These are phyloP conservation scores for Cenopis cana DNA, from an alignment of 2,888 invertebrate species.

Conservation along the genomic window DNA sequence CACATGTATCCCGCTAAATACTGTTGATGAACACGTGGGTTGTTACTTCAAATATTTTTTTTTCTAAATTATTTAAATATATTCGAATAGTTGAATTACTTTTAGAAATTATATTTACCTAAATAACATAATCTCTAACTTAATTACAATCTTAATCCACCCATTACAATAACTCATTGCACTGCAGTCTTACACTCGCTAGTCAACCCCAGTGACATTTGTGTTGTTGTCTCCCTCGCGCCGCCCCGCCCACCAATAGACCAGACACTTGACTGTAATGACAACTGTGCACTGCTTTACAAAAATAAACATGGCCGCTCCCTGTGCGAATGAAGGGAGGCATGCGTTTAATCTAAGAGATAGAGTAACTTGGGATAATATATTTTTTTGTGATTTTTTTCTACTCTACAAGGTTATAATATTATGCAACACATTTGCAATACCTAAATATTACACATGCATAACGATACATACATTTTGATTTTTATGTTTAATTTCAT, in stretches of 20 bases:
- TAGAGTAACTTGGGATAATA: background rate
- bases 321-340: constrained; percentile 51
- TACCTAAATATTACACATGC: too few relatives aligned
- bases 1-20: too few relatives aligned
- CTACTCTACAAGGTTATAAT: background rate
- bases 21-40: too few relatives aligned
- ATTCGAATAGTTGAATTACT: too few relatives aligned
- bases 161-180: constrained; percentile 13
- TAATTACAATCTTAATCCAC: constrained; percentile 21
- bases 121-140: background rate
- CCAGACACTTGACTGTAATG: constrained; percentile 51
- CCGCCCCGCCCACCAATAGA: constrained; percentile 66
- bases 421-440: background rate
- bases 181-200: background rate
- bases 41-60: too few relatives aligned
- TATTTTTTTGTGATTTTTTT: background rate
- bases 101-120: too few relatives aligned
- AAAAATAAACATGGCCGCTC: constrained; percentile 82
- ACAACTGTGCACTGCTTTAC: constrained; percentile 73
- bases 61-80: too few relatives aligned
- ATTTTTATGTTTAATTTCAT: background rate
- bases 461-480: too few relatives aligned
- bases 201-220: constrained; percentile 35
- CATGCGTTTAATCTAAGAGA: constrained; percentile 43
- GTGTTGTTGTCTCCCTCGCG: constrained; percentile 46